phyloP scores from a whole-genome alignment of 2,113 vertebrate species.

The Ceyx cyanopectus region DNA sequence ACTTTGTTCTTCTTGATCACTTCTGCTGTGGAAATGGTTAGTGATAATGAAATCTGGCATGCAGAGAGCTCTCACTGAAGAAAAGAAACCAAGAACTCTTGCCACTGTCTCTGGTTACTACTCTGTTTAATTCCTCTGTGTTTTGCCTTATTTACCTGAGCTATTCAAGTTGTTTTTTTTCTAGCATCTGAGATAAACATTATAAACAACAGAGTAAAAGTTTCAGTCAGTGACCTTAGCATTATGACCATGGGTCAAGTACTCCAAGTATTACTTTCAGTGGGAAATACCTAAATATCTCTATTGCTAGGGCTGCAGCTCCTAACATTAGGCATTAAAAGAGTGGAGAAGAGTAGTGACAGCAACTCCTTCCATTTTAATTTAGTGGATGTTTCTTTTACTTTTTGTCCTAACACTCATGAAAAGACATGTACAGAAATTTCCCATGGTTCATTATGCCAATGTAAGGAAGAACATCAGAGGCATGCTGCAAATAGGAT shows the following conservation, averaged over 20 bases:
- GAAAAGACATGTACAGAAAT: not conserved
- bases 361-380: not conserved
- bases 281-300: not conserved
- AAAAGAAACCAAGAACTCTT: not conserved
- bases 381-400: not conserved
- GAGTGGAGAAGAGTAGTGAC: not conserved
- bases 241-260: not conserved
- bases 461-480: not conserved
- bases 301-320: not conserved
- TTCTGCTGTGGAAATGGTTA: not conserved
- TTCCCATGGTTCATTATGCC: not conserved
- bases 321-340: not conserved
- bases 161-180: not conserved
- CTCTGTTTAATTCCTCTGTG: not conserved
- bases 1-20: not conserved
- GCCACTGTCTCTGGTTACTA: not conserved
- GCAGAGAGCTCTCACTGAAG: not conserved
- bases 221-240: not conserved
- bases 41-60: not conserved
- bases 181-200: not conserved
- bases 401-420: not conserved
- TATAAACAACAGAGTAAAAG: not conserved
- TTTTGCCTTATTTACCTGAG: not conserved
- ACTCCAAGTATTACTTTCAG: not conserved
- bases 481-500: not conserved